These are phyloP conservation scores for Trachelus troglodyta DNA, from an alignment of 2,888 invertebrate species.

Conservation along the genomic window DNA sequence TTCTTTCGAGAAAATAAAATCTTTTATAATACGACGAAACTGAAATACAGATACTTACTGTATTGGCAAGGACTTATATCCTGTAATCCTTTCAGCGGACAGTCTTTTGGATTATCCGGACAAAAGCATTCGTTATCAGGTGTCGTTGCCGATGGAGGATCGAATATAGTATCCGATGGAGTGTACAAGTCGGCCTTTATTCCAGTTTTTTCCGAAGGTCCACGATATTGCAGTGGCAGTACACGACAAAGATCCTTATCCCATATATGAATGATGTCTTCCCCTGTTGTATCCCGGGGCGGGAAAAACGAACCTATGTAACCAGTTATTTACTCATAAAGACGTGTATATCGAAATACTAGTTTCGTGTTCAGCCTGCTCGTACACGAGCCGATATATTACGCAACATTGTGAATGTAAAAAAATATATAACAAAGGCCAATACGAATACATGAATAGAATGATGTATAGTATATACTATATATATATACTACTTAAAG, in stretches of 20 bases:
- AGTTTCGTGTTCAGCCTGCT: neutral
- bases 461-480: neutral
- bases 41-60: conserved; percentile 69
- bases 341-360: neutral
- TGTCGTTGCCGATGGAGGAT: conserved; percentile 67
- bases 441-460: neutral
- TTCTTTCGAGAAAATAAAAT: neutral
- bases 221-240: conserved; percentile 78
- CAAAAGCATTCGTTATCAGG: conserved; percentile 80
- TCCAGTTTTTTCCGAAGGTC: conserved; percentile 78
- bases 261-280: conserved; percentile 80
- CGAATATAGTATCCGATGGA: conserved; percentile 77
- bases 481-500: neutral
- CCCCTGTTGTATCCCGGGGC: conserved; percentile 72
- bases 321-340: neutral
- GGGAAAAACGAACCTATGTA: conserved; percentile 83
- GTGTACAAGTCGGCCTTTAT: conserved; percentile 80
- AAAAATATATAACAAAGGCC: neutral
- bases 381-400: neutral
- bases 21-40: neutral
- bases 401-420: neutral
- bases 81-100: conserved; percentile 81
- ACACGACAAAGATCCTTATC: conserved; percentile 89
- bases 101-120: conserved; percentile 74
- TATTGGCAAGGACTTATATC: conserved; percentile 90